These are phyloP conservation scores for Incurvaria masculella DNA, from an alignment of 2,888 invertebrate genomes.

Conservation along the genomic window DNA sequence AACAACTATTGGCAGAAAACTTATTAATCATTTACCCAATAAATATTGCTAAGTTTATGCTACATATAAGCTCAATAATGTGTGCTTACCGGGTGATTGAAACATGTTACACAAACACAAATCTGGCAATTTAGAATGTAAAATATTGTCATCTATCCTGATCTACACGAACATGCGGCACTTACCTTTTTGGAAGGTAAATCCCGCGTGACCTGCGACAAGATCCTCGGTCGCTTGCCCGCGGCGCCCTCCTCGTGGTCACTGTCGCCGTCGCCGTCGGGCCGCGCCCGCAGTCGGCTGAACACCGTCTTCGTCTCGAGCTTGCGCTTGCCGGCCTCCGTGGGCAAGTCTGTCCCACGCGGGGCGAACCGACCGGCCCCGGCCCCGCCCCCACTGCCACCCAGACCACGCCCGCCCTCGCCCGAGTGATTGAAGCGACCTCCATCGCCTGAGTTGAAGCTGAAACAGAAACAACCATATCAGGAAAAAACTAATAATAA, in stretches of 20 bases:
- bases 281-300: conserved; percentile 40
- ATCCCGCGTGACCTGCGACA: conserved; percentile 81
- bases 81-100: too few relatives aligned
- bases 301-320: conserved; percentile 56
- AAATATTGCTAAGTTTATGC: too few relatives aligned
- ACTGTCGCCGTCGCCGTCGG: conserved; percentile 39
- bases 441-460: too few relatives aligned
- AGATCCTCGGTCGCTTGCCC: conserved; percentile 34
- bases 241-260: conserved; percentile 41
- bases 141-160: too few relatives aligned
- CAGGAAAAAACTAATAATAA: too few relatives aligned
- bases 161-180: too few relatives aligned
- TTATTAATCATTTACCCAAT: too few relatives aligned
- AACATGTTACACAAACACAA: too few relatives aligned
- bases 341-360: conserved; percentile 16
- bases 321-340: conserved; percentile 47
- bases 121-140: too few relatives aligned
- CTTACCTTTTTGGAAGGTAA: conserved; percentile 76
- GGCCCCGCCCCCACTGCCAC: conserved; percentile 20
- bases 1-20: too few relatives aligned
- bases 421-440: background rate
- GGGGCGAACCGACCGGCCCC: background rate
- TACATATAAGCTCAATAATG: too few relatives aligned
- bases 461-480: too few relatives aligned
- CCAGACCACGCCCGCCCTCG: conserved; percentile 19